Base-by-base conservation (phyloP, 2,797 vertebrate species). In the Eremophila alpestris region DNA sequence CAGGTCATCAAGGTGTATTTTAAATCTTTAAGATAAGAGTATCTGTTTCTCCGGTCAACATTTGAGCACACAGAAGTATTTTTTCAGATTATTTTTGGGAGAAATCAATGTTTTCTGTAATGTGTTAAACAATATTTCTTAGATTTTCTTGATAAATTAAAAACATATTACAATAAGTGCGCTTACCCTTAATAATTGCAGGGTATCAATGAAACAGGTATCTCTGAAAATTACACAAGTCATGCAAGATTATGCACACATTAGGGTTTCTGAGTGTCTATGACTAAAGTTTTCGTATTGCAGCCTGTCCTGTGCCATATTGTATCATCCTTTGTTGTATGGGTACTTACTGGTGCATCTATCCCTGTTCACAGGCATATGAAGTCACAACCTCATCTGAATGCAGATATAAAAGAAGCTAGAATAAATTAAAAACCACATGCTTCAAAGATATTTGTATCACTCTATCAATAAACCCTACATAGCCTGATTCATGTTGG, bases 1-100 rank as follows among this genome's bases (percentile, higher is more conserved):
- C 43, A 77, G 30, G n/a, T 87, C 83, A 90, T 90, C 60, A 85
- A 75, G 30, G 10, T 85, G 7, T 68, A 58, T 92, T 95, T 94
- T 45, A 87, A 87, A 74, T 87, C 49, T 27, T 79, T 45, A 41
- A 77, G 36, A 60, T 56, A 62, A 62, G 6, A 60, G 34, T 71
- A 71, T 38, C 22, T 82, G 13, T 41, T 89, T 81, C 65, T 90
- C 22, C 24, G 58, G 24, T 58, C 83, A 83, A 45, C 16, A 36
- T 40, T 76, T 36, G 51, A 91, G 41, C 62, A 83, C 3, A 7
- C 1, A 23, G 26, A 91, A 26, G 29, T 63, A 17, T 11, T 73
- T 80, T 29, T 34, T 24, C 13, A 30, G 21, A 46, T 43, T 13
- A 3, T 81, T 84, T 76, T 26, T 43, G 10, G 36, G 16, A 77